A percentile compares a stretch with the other conserved stretches of the same genome.
Evolutionary conservation across 2,888 invertebrate genomes (phyloP).

Genomic region (Byasa hedistus): DNA sequence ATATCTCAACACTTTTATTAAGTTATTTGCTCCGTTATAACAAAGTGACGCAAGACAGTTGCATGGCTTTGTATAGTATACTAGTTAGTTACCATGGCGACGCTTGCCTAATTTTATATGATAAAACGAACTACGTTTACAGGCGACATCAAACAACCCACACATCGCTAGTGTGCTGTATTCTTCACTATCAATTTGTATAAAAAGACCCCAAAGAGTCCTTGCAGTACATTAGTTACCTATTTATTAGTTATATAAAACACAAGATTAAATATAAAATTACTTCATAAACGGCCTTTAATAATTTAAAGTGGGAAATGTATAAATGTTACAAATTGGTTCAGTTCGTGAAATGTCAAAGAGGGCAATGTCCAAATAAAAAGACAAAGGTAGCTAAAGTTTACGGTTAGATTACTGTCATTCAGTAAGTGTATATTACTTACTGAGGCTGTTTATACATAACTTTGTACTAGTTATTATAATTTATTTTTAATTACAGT

Average conservation of each 20-base stretch:
- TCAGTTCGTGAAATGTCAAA: conserved; percentile 16
- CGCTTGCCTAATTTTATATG: not conserved
- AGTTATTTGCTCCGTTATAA: conserved; percentile 14
- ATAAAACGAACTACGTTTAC: too few species aligned
- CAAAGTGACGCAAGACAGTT: conserved; percentile 15
- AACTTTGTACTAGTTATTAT: too few species aligned
- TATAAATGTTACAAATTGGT: not conserved
- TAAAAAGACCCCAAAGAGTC: too few species aligned
- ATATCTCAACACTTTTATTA: conserved; percentile 15
- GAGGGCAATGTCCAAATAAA: not conserved
- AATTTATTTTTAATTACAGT: too few species aligned
- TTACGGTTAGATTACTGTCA: not conserved
- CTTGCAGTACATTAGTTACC: too few species aligned
- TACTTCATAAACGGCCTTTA: conserved; percentile 6
- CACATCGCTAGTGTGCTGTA: too few species aligned
- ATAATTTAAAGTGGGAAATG: conserved; percentile 2
- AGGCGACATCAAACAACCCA: too few species aligned
- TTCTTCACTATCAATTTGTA: too few species aligned
- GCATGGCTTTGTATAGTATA: conserved; percentile 11
- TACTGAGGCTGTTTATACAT: too few species aligned
- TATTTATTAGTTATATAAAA: too few species aligned
- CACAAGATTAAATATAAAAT: too few species aligned
- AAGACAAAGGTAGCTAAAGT: not conserved
- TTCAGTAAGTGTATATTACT: too few species aligned
- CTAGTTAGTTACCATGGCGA: not conserved